Conservation (phyloP, 2,113 vertebrate species). For the Tragulus kanchil region DNA sequence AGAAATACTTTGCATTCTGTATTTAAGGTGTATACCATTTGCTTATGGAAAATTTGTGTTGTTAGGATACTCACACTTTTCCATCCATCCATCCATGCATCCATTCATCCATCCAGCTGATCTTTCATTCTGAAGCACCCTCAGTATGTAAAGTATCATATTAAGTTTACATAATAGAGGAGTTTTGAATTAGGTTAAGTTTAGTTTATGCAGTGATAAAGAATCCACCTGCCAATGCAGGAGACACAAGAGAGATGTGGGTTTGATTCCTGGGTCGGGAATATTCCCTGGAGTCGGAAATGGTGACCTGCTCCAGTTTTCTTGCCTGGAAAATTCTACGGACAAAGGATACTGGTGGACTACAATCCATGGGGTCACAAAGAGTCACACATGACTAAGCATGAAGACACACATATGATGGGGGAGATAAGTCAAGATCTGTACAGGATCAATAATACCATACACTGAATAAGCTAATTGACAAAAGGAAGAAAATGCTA, state of each 20-base stretch:
- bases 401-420: neutral
- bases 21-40: neutral
- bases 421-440: neutral
- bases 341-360: neutral
- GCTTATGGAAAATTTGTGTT: neutral
- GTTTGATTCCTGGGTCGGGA: neutral
- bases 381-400: neutral
- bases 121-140: neutral
- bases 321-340: neutral
- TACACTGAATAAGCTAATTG: neutral
- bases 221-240: neutral
- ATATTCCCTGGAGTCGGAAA: neutral
- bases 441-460: neutral
- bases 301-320: neutral
- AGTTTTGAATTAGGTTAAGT: neutral
- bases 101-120: neutral
- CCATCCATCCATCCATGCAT: neutral
- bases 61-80: neutral
- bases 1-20: neutral
- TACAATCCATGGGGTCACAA: neutral
- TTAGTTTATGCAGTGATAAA: neutral
- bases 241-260: neutral
- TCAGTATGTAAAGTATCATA: neutral
- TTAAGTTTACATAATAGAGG: neutral
- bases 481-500: neutral